Evolutionary conservation across 2,797 vertebrate species (phyloP).

Genomic region (Argyrosomus regius): DNA sequence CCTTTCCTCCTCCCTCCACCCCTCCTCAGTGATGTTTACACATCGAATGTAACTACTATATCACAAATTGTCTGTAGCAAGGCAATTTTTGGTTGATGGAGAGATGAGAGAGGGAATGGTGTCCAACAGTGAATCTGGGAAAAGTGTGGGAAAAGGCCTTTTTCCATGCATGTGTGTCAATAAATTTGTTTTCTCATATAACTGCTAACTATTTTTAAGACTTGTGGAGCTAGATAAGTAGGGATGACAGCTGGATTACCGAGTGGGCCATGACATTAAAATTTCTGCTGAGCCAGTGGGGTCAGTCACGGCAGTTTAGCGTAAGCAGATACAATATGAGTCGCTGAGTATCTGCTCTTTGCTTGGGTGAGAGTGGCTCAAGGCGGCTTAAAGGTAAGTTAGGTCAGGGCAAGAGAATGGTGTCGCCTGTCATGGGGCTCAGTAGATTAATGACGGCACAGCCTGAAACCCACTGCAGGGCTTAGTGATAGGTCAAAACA

Average conservation of each 20-base stretch:
- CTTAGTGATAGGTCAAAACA: neutral
- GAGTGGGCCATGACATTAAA: neutral
- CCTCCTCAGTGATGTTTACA: slow-evolving; percentile 22
- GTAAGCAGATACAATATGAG: neutral
- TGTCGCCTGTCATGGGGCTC: neutral
- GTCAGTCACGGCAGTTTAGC: neutral
- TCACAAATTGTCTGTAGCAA: neutral
- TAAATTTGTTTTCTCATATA: neutral
- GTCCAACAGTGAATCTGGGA: slow-evolving; percentile 19
- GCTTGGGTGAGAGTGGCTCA: neutral
- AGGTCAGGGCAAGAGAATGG: neutral
- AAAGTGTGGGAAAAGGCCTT: neutral
- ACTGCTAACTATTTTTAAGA: neutral
- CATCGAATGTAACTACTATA: slow-evolving; percentile 35
- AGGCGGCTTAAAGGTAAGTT: neutral
- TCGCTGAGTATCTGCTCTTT: neutral
- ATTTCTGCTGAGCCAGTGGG: neutral
- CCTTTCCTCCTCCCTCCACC: slow-evolving; percentile 5
- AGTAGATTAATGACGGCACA: neutral
- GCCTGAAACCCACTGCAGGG: neutral
- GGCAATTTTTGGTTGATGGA: slow-evolving; percentile 18
- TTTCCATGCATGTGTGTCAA: neutral
- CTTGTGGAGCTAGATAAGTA: neutral
- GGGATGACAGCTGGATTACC: neutral
- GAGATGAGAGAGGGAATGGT: neutral